Percentiles rank a stretch among this genome's conserved stretches.
Conservation (phyloP, 2,888 invertebrate species). For the Stomorhina lunata region DNA sequence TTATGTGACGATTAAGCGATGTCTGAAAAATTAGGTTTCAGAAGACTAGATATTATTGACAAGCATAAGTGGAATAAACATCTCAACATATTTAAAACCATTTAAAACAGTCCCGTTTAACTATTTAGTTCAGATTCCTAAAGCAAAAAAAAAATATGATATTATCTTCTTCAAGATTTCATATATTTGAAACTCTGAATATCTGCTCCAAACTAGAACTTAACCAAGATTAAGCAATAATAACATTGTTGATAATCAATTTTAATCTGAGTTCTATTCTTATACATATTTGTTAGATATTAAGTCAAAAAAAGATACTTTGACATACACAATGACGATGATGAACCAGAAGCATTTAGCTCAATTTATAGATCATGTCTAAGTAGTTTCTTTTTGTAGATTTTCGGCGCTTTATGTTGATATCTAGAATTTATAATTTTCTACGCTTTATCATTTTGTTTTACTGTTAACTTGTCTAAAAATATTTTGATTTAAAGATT, state of each 20-base stretch:
- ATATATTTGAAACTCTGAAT: too few species aligned
- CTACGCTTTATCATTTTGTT: background rate
- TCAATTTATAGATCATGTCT: slow-evolving; percentile 44
- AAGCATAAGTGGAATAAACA: too few species aligned
- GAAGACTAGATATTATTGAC: too few species aligned
- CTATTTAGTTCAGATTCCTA: too few species aligned
- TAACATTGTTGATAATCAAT: background rate
- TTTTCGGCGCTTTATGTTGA: slow-evolving; percentile 25
- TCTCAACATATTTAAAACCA: too few species aligned
- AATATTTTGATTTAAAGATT: background rate
- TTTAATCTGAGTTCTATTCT: background rate
- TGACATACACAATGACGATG: background rate
- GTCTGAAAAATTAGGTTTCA: too few species aligned
- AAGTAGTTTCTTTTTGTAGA: slow-evolving; percentile 4
- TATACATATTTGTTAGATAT: background rate
- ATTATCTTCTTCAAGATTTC: too few species aligned
- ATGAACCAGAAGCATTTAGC: slow-evolving; percentile 21
- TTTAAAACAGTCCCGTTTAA: too few species aligned
- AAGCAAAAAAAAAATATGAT: too few species aligned
- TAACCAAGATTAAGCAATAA: too few species aligned
- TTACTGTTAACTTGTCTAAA: background rate
- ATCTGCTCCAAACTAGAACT: too few species aligned
- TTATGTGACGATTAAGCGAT: too few species aligned
- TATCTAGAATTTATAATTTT: background rate
- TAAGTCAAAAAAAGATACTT: background rate